phyloP scores from a whole-genome alignment of 2,888 invertebrate genomes.

The Catocala sponsa region DNA sequence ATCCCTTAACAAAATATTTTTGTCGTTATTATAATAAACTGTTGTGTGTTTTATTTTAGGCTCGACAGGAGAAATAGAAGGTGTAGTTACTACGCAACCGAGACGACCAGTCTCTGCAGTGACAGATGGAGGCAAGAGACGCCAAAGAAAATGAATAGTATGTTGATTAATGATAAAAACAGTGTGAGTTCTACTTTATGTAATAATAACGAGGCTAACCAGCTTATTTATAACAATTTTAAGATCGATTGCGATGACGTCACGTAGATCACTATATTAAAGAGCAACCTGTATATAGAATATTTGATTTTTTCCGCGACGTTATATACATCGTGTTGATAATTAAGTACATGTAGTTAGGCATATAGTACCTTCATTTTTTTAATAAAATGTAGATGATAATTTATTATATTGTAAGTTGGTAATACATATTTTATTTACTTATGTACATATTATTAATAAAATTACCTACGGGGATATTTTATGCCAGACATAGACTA shows the following conservation, averaged over 20 bases:
- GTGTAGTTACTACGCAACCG: slow-evolving; percentile 67
- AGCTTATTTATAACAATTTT: slow-evolving; percentile 53
- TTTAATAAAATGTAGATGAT: too few species aligned
- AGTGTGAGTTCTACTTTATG: slow-evolving; percentile 50
- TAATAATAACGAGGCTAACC: slow-evolving; percentile 66
- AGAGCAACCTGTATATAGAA: slow-evolving; percentile 1
- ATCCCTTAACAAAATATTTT: too few species aligned
- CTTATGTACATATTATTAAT: too few species aligned
- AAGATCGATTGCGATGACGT: slow-evolving; percentile 50
- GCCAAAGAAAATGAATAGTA: slow-evolving; percentile 55
- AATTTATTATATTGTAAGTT: too few species aligned
- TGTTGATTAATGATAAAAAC: slow-evolving; percentile 53
- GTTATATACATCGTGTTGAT: neutral
- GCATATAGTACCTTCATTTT: too few species aligned
- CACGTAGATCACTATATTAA: slow-evolving; percentile 23
- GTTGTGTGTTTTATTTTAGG: slow-evolving; percentile 12
- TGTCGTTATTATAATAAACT: too few species aligned
- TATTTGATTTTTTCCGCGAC: neutral
- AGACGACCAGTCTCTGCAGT: slow-evolving; percentile 64
- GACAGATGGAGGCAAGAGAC: slow-evolving; percentile 69
- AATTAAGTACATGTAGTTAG: too few species aligned
- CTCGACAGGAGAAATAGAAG: slow-evolving; percentile 54
- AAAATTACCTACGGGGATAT: too few species aligned
- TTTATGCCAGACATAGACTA: too few species aligned
- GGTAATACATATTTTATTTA: too few species aligned